A percentile compares a stretch with the other conserved stretches of the same genome.
These are phyloP conservation scores for Perithous albicinctus DNA, from an alignment of 2,888 invertebrate species.

Conservation along the genomic window DNA sequence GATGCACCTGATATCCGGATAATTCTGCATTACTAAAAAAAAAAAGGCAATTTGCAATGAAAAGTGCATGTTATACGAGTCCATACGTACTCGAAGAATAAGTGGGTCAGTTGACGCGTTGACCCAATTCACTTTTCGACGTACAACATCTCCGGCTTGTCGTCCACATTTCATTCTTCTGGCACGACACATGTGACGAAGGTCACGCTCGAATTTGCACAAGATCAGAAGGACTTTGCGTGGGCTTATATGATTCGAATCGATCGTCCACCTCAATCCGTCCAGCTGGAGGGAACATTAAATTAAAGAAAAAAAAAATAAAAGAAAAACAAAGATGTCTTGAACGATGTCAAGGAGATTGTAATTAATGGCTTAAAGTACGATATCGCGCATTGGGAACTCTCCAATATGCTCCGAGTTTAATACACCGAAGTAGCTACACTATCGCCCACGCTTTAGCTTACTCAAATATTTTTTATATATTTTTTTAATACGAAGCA, in stretches of 20 bases:
- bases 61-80: not conserved
- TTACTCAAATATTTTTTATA: not conserved
- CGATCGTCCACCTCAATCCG: not conserved
- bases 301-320: not conserved
- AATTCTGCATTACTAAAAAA: not conserved
- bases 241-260: not conserved
- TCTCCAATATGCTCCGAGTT: slow-evolving; percentile 5
- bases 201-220: slow-evolving; percentile 30
- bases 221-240: not conserved
- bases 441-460: not conserved
- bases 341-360: slow-evolving; percentile 13
- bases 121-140: slow-evolving; percentile 31
- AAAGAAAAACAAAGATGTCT: not conserved
- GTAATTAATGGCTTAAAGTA: not conserved
- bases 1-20: slow-evolving; percentile 1
- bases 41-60: not conserved
- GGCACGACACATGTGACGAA: slow-evolving; percentile 6
- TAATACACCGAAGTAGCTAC: not conserved
- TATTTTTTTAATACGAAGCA: too few species aligned
- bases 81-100: not conserved
- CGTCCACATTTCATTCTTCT: slow-evolving; percentile 6
- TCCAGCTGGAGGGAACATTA: slow-evolving; percentile 2
- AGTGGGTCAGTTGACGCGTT: slow-evolving; percentile 28
- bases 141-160: not conserved
- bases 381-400: not conserved